These are phyloP conservation scores for Zophobas atratus DNA, from an alignment of 1,140 invertebrate genomes.

Conservation along the genomic window DNA sequence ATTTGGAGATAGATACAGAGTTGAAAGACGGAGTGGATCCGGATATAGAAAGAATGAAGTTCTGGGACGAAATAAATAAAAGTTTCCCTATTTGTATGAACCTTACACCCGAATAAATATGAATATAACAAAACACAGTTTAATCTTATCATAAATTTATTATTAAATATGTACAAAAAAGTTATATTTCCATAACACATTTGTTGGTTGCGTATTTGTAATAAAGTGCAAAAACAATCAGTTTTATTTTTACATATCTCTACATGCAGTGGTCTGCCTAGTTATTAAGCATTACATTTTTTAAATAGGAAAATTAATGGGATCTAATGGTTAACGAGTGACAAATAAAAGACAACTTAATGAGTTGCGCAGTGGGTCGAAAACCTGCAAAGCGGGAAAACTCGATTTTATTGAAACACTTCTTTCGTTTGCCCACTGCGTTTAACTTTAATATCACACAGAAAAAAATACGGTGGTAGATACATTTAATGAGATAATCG, in stretches of 20 bases:
- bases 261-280: constrained; percentile 34
- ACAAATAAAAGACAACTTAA: constrained; percentile 8
- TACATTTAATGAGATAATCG: constrained; percentile 17
- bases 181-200: constrained; percentile 33
- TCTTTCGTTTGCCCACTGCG: too few species aligned
- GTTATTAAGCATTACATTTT: constrained; percentile 8
- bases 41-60: too few species aligned
- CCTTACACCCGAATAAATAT: too few species aligned
- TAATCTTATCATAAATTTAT: constrained; percentile 36
- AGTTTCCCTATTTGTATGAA: too few species aligned
- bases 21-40: too few species aligned
- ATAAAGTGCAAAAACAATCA: constrained; percentile 39
- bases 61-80: too few species aligned
- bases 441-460: constrained; percentile 10
- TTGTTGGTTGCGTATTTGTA: constrained; percentile 22
- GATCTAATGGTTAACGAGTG: constrained; percentile 2
- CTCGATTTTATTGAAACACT: not conserved
- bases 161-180: constrained; percentile 42
- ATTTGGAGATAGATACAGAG: too few species aligned
- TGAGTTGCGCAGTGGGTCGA: not conserved
- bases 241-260: constrained; percentile 35
- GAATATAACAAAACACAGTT: not conserved
- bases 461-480: constrained; percentile 26
- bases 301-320: constrained; percentile 8
- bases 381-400: too few species aligned